These are phyloP conservation scores for Trinorchestia longiramus DNA, from an alignment of 1,140 invertebrate species.

Conservation along the genomic window DNA sequence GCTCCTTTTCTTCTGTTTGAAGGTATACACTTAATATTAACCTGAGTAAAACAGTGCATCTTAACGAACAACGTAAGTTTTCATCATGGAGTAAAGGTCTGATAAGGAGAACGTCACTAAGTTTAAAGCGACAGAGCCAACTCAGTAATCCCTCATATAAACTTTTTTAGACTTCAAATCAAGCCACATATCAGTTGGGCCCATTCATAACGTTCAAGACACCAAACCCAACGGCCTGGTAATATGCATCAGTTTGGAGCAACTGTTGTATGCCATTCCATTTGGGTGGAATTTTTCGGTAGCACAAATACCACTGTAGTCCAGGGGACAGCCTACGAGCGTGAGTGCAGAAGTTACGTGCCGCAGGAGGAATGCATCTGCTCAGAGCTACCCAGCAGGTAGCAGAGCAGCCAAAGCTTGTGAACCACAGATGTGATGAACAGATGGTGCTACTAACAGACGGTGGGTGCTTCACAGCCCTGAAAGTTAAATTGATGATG, in stretches of 20 bases:
- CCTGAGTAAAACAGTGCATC: background rate
- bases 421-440: slow-evolving; percentile 9
- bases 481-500: slow-evolving; percentile 34
- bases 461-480: slow-evolving; percentile 44
- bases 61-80: background rate
- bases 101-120: background rate
- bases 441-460: slow-evolving; percentile 38
- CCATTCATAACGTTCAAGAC: background rate
- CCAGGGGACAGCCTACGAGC: background rate
- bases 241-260: background rate
- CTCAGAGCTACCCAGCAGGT: background rate
- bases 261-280: background rate
- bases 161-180: background rate
- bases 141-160: background rate
- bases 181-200: no score
- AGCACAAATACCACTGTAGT: background rate
- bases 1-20: background rate
- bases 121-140: background rate
- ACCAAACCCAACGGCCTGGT: background rate
- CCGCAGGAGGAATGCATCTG: background rate
- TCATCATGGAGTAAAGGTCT: background rate
- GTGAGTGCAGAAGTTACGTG: slow-evolving; percentile 9
- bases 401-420: slow-evolving; percentile 14
- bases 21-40: background rate
- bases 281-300: background rate